A percentile compares a stretch with the other conserved stretches of the same genome.
Conservation (phyloP, 1,140 invertebrate species). For the Ganaspis sp. region DNA sequence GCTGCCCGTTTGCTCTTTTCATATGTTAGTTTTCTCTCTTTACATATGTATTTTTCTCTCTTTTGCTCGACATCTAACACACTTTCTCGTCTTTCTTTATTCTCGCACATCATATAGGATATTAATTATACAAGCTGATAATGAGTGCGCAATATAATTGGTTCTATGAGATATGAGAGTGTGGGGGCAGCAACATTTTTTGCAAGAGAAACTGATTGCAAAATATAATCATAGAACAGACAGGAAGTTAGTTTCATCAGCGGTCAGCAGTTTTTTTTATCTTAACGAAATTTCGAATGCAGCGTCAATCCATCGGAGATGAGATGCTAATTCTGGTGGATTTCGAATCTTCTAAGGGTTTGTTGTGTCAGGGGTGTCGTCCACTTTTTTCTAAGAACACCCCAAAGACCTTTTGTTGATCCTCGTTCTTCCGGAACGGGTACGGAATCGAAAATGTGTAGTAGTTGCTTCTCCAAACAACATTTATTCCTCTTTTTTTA, state of each 20-base stretch:
- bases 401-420: not conserved
- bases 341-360: not conserved
- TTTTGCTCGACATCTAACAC: constrained; percentile 19
- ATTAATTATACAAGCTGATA: constrained; percentile 56
- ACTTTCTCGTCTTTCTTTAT: constrained; percentile 46
- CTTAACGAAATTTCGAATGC: not conserved
- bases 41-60: constrained; percentile 34
- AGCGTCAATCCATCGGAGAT: not conserved
- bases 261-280: constrained; percentile 1
- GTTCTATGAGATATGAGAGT: constrained; percentile 42
- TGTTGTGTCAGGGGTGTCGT: constrained; percentile 5
- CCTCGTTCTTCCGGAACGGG: not conserved
- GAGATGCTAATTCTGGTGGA: not conserved
- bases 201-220: constrained; percentile 46
- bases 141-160: constrained; percentile 55
- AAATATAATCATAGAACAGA: constrained; percentile 44
- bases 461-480: not conserved
- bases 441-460: not conserved
- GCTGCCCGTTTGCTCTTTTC: constrained; percentile 39
- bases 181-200: constrained; percentile 23
- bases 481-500: not conserved
- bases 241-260: constrained; percentile 56
- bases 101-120: constrained; percentile 46
- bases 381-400: constrained; percentile 20
- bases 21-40: too few species aligned